Evolutionary conservation across 2,888 invertebrate species (phyloP), one percentile per base, ranked within the genome.

Genomic region (Enoplolaimus lenunculus): DNA sequence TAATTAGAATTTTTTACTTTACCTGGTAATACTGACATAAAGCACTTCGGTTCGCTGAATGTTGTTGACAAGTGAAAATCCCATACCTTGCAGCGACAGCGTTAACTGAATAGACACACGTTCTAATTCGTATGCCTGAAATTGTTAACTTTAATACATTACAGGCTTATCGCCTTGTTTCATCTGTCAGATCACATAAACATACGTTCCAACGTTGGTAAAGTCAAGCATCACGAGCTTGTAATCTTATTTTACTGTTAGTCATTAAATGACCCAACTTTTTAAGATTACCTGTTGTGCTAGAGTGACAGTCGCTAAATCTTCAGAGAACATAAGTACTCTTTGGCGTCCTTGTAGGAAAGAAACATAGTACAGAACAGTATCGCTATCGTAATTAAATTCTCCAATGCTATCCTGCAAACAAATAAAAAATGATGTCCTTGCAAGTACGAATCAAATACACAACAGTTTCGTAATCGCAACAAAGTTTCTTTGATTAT

Each of bases 271-370:
- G n/a, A n/a, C n/a, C n/a, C 57, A n/a, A n/a, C n/a, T n/a, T n/a
- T 84, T n/a, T n/a, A n/a, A 65, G 45, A 35, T 80, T 74, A 83
- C 80, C 79, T 82, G 81, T 73, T 82, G 72, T 85, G 88, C 82
- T 87, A 87, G 7, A 87, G 89, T 77, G 0, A 91, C 91, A 33
- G 93, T 84, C 31, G 86, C 85, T 1, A 86, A 79, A 77, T 88
- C 88, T 2, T 86, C 85, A 0, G 95, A 95, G 81, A 97, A 90
- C 59, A 98, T 83, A 13, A 98, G 81, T 35, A 93, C 88, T 70
- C 97, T 86, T 81, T 98, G 97, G 79, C 92, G 87, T 0, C 95
- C 95, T 82, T 93, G 89, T 71, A 97, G 84, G 84, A 98, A 97
- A 1, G 92, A 91, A 0, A 92, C 90, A 88, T 91, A 91, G 78